Base-by-base conservation (phyloP, 2,797 vertebrate genomes). In the Gymnothorax reevesii region DNA sequence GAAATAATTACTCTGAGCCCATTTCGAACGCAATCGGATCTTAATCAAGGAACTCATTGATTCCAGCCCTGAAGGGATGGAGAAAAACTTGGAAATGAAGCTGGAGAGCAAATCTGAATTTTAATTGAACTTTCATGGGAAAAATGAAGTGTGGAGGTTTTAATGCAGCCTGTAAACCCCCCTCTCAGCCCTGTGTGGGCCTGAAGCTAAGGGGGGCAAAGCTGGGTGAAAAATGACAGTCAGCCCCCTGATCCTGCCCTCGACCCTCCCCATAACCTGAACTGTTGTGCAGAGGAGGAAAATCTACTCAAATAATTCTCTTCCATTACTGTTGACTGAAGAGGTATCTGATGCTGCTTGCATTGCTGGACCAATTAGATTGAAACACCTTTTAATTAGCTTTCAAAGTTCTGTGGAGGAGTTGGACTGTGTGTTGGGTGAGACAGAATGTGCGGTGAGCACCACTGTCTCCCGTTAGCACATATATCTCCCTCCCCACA, bases 261-360 rank as follows among this genome's bases (percentile, higher is more conserved):
- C 69, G 6, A 8, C 85, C 25, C 49, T 69, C 87, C 69, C 87
- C 69, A 73, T 33, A 73, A 73, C 10, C 8, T 2, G 62, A 73
- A 54, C 49, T 62, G 22, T 85, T 33, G 85, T 59, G 82, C 20
- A 85, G 62, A 66, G 83, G 84, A 55, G 82, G 52, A 90, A 90
- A 93, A 93, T 94, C 93, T 89, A 93, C 94, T 91, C 88, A 89
- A 92, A 92, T 94, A 92, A 94, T 94, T 93, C 92, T 89, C 89
- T 91, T 93, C 92, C 92, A 94, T 95, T 94, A 94, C 89, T 89
- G 86, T 85, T 57, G 86, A 91, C 93, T 92, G 92, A 93, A 62
- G 90, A 92, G 91, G 92, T 90, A 89, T 90, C 87, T 88, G 90
- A 86, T 89, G 92, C 91, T 88, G 90, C 93, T 90, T 22, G 49